These are phyloP conservation scores for Daphoenositta chrysoptera DNA, from an alignment of 2,113 vertebrate genomes.

Conservation along the genomic window DNA sequence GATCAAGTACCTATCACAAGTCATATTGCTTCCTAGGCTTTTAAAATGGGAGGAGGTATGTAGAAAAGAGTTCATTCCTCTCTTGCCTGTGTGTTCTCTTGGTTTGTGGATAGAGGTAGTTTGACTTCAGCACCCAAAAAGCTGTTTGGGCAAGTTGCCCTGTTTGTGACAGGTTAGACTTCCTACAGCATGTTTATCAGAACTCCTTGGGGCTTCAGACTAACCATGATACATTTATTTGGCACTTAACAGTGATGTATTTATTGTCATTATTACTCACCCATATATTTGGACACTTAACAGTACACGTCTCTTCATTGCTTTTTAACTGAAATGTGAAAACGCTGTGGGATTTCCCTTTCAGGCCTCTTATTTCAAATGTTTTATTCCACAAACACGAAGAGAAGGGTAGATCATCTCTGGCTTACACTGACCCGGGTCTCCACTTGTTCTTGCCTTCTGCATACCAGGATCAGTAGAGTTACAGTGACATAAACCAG, in stretches of 20 bases:
- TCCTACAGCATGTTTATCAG: background rate
- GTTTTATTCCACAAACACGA: background rate
- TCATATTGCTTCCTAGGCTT: background rate
- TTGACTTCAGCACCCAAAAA: background rate
- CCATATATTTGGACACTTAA: slow-evolving; percentile 16
- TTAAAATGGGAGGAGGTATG: background rate
- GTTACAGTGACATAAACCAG: slow-evolving; percentile 22
- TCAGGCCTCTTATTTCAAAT: background rate
- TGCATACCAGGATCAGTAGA: background rate
- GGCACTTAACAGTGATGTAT: background rate
- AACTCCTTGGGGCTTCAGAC: background rate
- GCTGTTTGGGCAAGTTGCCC: background rate
- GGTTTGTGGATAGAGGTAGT: background rate
- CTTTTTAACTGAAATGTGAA: slow-evolving; percentile 11
- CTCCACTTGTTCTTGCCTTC: background rate
- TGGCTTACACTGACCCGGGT: background rate
- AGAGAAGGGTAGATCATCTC: background rate
- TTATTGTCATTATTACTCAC: background rate
- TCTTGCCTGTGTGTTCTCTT: background rate
- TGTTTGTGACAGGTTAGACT: background rate
- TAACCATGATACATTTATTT: background rate
- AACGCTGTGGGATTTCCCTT: slow-evolving; percentile 20
- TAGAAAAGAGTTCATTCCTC: background rate
- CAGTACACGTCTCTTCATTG: background rate
- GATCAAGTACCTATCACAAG: background rate